A percentile compares a stretch with the other conserved stretches of the same genome.
These are phyloP conservation scores for Poecilia latipinna DNA, from an alignment of 2,113 vertebrate species.

Conservation along the genomic window DNA sequence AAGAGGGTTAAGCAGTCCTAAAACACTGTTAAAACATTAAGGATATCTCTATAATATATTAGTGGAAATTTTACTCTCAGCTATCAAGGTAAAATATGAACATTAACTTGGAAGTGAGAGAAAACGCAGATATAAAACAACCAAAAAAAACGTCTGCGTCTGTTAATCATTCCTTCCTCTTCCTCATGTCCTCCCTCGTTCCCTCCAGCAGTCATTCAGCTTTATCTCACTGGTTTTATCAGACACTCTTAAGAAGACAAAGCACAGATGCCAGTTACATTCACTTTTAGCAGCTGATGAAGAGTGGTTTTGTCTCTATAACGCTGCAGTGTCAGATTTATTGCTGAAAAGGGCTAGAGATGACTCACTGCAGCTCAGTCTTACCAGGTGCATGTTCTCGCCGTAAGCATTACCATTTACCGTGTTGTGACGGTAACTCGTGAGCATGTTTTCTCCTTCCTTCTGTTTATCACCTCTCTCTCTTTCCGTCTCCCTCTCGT, in stretches of 20 bases:
- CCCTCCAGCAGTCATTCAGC: slow-evolving; percentile 1
- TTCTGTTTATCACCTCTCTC: not conserved
- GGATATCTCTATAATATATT: too few species aligned
- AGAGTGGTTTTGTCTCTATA: not conserved
- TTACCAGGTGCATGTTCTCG: not conserved
- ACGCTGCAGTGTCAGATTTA: not conserved
- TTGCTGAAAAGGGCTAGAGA: not conserved
- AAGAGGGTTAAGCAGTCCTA: too few species aligned
- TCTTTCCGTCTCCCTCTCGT: slow-evolving; percentile 1
- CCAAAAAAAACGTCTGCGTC: not conserved
- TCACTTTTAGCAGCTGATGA: not conserved
- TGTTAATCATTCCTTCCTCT: not conserved
- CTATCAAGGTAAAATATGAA: not conserved
- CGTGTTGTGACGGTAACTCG: not conserved
- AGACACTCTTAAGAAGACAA: slow-evolving; percentile 23
- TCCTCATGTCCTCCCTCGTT: slow-evolving; percentile 3
- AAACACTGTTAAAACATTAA: too few species aligned
- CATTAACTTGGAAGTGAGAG: not conserved
- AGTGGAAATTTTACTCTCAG: not conserved
- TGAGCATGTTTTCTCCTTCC: slow-evolving; percentile 3
- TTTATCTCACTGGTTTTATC: slow-evolving; percentile 10
- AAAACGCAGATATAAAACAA: not conserved
- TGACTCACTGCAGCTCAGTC: not conserved
- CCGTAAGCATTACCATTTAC: not conserved
- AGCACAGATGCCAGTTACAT: slow-evolving; percentile 11